Evolutionary conservation across 2,113 vertebrate species (phyloP).

Genomic region (Typhlomys cinereus): DNA sequence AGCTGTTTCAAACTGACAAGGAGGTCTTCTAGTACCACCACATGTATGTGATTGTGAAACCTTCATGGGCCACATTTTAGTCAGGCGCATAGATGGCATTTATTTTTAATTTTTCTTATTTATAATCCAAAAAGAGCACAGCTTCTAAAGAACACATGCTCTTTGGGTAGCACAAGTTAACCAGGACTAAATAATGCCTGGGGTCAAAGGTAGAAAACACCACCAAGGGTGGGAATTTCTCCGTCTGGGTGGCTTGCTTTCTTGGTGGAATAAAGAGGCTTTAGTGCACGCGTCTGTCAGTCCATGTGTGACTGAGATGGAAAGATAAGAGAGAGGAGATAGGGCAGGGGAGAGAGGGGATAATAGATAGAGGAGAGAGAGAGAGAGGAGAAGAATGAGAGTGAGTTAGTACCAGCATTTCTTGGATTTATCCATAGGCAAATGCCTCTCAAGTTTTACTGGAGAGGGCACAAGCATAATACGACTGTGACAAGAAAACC

Average conservation of each 20-base stretch:
- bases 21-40: neutral
- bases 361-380: neutral
- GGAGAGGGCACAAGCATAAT: neutral
- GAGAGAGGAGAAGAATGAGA: neutral
- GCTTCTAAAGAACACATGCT: neutral
- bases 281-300: neutral
- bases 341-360: too few relatives aligned
- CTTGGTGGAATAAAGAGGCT: neutral
- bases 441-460: neutral
- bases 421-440: neutral
- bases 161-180: neutral
- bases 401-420: neutral
- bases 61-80: neutral
- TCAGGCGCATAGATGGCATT: neutral
- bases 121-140: neutral
- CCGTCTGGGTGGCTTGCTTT: neutral
- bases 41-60: neutral
- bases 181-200: neutral
- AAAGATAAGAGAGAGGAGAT: neutral
- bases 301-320: neutral
- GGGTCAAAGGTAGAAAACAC: neutral
- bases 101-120: constrained; percentile 19
- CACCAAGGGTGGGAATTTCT: neutral
- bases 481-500: neutral
- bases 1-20: neutral